phyloP scores from a whole-genome alignment of 2,888 invertebrate genomes.

The Sussaba pulchella region DNA sequence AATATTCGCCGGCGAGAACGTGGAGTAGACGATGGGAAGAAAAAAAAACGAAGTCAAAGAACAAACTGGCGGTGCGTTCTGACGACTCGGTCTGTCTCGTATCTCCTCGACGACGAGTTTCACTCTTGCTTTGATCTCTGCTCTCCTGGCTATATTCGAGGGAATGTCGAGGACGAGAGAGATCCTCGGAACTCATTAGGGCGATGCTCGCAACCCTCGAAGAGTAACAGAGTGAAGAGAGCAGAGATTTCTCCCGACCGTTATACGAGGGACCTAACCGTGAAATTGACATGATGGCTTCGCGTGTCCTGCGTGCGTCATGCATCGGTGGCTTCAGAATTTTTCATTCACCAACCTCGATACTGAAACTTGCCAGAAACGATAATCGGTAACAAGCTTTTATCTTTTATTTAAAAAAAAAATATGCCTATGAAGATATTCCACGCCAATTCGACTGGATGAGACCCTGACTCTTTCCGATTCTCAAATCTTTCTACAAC shows the following conservation, averaged over 20 bases:
- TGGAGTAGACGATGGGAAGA: conserved; percentile 12
- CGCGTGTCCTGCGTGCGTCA: conserved; percentile 52
- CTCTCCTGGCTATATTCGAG: conserved; percentile 58
- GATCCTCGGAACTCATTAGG: conserved; percentile 69
- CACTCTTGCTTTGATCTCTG: conserved; percentile 63
- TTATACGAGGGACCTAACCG: conserved; percentile 60
- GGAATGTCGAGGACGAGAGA: conserved; percentile 66
- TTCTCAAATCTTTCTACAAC: too few relatives aligned
- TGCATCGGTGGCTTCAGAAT: conserved; percentile 34
- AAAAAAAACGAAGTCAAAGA: conserved; percentile 32
- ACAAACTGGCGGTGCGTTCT: conserved; percentile 38
- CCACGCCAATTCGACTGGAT: too few relatives aligned
- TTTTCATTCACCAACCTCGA: conserved; percentile 37
- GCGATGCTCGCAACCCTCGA: conserved; percentile 59
- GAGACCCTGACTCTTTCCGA: too few relatives aligned
- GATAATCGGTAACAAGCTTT: conserved; percentile 12
- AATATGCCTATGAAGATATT: too few relatives aligned
- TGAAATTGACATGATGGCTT: conserved; percentile 76
- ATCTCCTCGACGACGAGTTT: conserved; percentile 54
- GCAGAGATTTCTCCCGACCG: conserved; percentile 40
- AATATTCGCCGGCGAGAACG: conserved; percentile 46
- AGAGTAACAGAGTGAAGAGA: conserved; percentile 38
- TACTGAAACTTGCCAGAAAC: conserved; percentile 41
- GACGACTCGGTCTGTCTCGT: conserved; percentile 44
- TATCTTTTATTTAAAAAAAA: too few relatives aligned